A percentile compares a stretch with the other conserved stretches of the same genome.
phyloP scores from a whole-genome alignment of 2,113 vertebrate species.

The Procavia capensis region DNA sequence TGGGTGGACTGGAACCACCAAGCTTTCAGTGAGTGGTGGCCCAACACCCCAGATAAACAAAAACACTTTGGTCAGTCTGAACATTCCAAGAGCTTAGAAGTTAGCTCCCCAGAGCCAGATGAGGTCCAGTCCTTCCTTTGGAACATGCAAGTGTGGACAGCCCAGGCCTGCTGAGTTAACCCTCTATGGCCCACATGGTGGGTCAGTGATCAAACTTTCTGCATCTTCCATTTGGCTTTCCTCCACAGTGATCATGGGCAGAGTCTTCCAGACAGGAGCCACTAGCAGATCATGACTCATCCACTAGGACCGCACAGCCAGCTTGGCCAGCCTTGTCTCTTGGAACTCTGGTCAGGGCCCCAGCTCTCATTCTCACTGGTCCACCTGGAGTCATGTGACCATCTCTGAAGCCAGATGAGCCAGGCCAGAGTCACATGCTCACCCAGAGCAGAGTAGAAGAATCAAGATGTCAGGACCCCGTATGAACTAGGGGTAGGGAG shows the following conservation, averaged over 20 bases:
- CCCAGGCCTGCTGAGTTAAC: not conserved
- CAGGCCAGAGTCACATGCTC: not conserved
- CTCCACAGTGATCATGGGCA: accelerated
- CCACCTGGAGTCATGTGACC: not conserved
- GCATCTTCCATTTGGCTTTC: not conserved
- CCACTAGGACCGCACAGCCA: not conserved
- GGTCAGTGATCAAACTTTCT: not conserved
- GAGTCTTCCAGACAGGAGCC: not conserved
- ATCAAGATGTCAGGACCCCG: accelerated
- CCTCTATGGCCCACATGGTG: not conserved
- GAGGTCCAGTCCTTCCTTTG: not conserved
- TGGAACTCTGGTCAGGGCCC: not conserved
- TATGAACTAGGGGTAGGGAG: not conserved
- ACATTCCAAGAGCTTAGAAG: no score
- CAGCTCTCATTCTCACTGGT: not conserved
- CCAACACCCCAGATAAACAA: no score
- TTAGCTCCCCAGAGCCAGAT: no score
- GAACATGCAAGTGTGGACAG: no score
- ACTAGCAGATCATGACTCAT: not conserved
- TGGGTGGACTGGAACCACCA: no score
- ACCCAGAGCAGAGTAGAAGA: not conserved
- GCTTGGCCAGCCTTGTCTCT: not conserved
- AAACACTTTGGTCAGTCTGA: no score
- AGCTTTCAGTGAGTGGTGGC: no score
- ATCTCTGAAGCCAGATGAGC: not conserved